A percentile compares a stretch with the other conserved stretches of the same genome.
Conservation (phyloP, 2,888 invertebrate genomes). For the Hybos culiciformis region DNA sequence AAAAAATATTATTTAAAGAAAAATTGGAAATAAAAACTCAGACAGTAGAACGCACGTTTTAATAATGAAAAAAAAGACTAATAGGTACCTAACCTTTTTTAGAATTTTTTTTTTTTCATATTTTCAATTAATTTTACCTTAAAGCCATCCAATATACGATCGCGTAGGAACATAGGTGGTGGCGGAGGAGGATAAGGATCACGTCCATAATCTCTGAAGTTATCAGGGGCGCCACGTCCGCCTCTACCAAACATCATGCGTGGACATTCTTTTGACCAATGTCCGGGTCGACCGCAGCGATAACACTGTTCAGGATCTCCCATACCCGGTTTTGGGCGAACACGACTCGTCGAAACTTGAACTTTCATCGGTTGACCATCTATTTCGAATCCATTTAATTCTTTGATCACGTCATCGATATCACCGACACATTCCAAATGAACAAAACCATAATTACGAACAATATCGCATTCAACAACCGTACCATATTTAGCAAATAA, state of each 20-base stretch:
- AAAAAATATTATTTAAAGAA: too few species aligned
- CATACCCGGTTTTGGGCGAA: slow-evolving; percentile 91
- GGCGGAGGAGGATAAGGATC: slow-evolving; percentile 85
- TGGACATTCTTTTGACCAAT: slow-evolving; percentile 95
- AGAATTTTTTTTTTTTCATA: not conserved
- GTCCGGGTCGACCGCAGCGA: slow-evolving; percentile 86
- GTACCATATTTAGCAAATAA: slow-evolving; percentile 90
- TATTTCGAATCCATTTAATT: slow-evolving; percentile 80
- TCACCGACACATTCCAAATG: slow-evolving; percentile 86
- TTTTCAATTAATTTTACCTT: slow-evolving; percentile 43
- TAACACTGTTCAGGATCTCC: slow-evolving; percentile 94
- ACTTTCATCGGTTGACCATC: slow-evolving; percentile 90
- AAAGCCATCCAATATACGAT: slow-evolving; percentile 83
- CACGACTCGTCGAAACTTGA: slow-evolving; percentile 85
- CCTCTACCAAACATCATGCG: slow-evolving; percentile 39
- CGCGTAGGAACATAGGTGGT: slow-evolving; percentile 75
- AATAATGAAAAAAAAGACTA: too few species aligned
- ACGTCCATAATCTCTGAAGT: slow-evolving; percentile 73
- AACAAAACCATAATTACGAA: slow-evolving; percentile 96
- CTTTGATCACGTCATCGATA: slow-evolving; percentile 76
- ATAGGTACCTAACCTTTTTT: too few species aligned
- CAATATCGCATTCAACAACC: slow-evolving; percentile 95
- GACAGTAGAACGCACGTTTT: too few species aligned
- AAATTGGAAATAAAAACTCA: too few species aligned
- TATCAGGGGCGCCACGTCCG: slow-evolving; percentile 35